Evolutionary conservation across 2,888 invertebrate genomes (phyloP), one percentile per base, ranked within the genome.

Genomic region (Steromphala cineraria): DNA sequence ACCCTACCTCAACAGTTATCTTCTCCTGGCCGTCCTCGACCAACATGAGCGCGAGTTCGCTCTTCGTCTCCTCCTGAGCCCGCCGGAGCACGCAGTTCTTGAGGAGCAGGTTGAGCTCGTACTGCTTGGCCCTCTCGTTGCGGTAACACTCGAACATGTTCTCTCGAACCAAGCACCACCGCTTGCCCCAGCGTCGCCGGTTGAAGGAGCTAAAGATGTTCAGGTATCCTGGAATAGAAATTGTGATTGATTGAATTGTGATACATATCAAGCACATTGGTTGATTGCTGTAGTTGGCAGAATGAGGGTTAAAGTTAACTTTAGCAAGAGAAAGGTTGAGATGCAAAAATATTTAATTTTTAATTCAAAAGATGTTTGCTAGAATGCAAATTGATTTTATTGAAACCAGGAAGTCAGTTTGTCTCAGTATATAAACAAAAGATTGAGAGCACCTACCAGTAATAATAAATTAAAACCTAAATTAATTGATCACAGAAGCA

Each of bases 181-280:
- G 85, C 78, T 87, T 89, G 0, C 91, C 91, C 89, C 90, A 90
- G 17, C 88, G 87, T 7, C 89, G 82, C 79, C 87, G 89, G 82
- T 91, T 91, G 76, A 90, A 91, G 76, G 87, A 90, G 79, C 91
- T 91, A 84, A 88, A 91, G 77, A 91, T 87, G 78, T 86, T 86
- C 71, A 91, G 78, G 77, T 87, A 88, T 55, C 91, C 91, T 91
- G 85, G 79, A 46, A 5, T 53, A 7, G 21, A 75, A n/a, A 53
- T 4, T 10, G 46, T 4, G 7, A 13, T 46, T 46, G 46, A 46
- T 46, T 13, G 13, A 36, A 36, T 36, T 36, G 2, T 2, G 36
- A 10, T 10, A 46, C 46, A 46, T 46, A 46, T 46, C 13, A 13
- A 46, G 10, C 46, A 10, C 46, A 46, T 46, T 46, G n/a, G 4